Evolutionary conservation across 92 coral and sea anemone species (phyloP).

Genomic region (Meandrina meandrites): DNA sequence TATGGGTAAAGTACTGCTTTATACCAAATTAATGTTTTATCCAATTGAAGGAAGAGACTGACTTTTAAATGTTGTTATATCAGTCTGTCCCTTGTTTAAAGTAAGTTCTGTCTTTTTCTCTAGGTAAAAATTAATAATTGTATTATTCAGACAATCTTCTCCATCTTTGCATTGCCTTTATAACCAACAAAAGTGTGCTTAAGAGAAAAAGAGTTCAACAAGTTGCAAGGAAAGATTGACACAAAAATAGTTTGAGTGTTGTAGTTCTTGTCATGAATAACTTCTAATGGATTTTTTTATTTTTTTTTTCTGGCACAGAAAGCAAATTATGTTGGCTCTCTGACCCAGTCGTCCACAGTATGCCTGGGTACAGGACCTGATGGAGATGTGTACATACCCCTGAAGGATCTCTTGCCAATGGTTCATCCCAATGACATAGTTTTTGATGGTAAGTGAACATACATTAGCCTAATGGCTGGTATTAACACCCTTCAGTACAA

Average conservation of each 20-base stretch:
- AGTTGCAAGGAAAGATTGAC: background rate
- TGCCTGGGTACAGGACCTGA: conserved; percentile 84
- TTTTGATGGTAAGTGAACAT: conserved; percentile 78
- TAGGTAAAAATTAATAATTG: no score
- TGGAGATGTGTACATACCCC: conserved; percentile 86
- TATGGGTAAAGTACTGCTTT: no score
- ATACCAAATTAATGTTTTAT: no score
- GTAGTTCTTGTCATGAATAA: background rate
- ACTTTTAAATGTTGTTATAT: no score
- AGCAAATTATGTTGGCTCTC: conserved; percentile 91
- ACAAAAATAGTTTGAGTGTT: background rate
- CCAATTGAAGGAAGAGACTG: no score
- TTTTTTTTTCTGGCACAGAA: conserved; percentile 39
- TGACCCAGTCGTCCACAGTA: conserved; percentile 96
- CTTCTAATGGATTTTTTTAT: background rate
- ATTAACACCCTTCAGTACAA: no score
- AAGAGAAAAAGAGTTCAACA: no score
- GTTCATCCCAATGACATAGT: conserved; percentile 94
- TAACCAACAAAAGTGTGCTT: no score
- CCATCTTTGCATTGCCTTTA: no score
- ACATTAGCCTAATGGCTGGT: no score
- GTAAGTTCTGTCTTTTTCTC: no score
- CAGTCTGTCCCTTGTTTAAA: no score
- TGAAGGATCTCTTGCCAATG: conserved; percentile 93
- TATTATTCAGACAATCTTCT: background rate